Base-by-base conservation (phyloP, 2,797 vertebrate species). In the Betta splendens region DNA sequence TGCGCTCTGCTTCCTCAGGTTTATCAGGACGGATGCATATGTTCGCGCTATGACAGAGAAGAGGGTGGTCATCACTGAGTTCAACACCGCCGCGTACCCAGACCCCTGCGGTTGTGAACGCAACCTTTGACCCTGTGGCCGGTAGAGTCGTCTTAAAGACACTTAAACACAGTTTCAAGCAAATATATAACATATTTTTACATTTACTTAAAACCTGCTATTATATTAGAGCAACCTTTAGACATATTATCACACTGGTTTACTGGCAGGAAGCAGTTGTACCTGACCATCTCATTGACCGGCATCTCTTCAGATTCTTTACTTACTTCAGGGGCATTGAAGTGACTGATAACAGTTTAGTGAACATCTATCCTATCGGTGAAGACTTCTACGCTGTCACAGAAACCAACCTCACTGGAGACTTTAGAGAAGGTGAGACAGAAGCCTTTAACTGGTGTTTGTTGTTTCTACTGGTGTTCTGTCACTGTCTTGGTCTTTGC, bases 71-170 rank as follows among this genome's bases (percentile, higher is more conserved):
- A 91, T 98, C 36, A 98, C 96, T 0, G 97, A 98, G 79, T 97
- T 98, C 33, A 96, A 96, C 45, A 98, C 96, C 2, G 91, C 89
- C 1, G 95, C 94, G 0, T 98, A 95, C 72, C 96, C 95, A 21
- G 95, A 98, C 75, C 96, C 96, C 0, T 98, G 96, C 92, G 97
- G 95, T n/a, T n/a, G n/a, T n/a, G n/a, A n/a, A n/a, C n/a, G n/a
- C n/a, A n/a, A n/a, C n/a, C n/a, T n/a, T n/a, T n/a, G n/a, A n/a
- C n/a, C n/a, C n/a, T n/a, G n/a, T n/a, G n/a, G n/a, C n/a, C n/a
- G n/a, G n/a, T n/a, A n/a, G n/a, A n/a, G n/a, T n/a, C n/a, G n/a
- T n/a, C n/a, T n/a, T n/a, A n/a, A n/a, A n/a, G n/a, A n/a, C n/a
- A n/a, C n/a, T n/a, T n/a, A n/a, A n/a, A n/a, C n/a, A n/a, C n/a